Conservation (phyloP, 2,888 invertebrate species). For the Aquatica leii region DNA sequence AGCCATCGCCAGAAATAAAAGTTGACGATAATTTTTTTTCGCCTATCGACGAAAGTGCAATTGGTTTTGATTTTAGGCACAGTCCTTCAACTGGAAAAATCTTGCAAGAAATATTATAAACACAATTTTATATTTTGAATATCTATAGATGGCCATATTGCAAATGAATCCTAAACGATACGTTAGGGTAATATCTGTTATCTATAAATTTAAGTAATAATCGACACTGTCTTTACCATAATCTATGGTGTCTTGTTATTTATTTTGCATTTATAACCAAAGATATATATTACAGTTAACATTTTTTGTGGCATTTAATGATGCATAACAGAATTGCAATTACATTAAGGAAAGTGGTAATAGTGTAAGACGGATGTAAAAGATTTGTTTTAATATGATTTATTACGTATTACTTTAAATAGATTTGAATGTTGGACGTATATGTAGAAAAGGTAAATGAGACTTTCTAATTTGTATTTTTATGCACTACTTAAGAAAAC, state of each 20-base stretch:
- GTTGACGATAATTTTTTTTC: slow-evolving; percentile 1
- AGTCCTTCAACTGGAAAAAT: neutral
- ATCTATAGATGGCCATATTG: neutral
- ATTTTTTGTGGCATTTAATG: too few relatives aligned
- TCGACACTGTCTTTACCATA: too few relatives aligned
- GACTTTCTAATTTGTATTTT: too few relatives aligned
- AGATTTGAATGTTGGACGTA: too few relatives aligned
- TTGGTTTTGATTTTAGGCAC: slow-evolving; percentile 6
- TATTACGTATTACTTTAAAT: too few relatives aligned
- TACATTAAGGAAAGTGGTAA: neutral
- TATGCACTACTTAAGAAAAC: too few relatives aligned
- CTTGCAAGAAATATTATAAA: slow-evolving; percentile 2
- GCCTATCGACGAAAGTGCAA: neutral
- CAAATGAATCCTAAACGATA: neutral
- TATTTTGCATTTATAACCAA: slow-evolving; percentile 19
- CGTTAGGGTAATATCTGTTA: too few relatives aligned
- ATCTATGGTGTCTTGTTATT: neutral
- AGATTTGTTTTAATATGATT: too few relatives aligned
- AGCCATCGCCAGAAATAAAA: slow-evolving; percentile 11
- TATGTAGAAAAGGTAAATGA: too few relatives aligned
- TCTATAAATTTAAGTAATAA: too few relatives aligned
- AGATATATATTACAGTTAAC: slow-evolving; percentile 3
- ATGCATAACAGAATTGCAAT: neutral
- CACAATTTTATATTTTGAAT: neutral
- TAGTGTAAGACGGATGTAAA: neutral